A percentile compares a stretch with the other conserved stretches of the same genome.
Evolutionary conservation across 2,113 vertebrate species (phyloP).

Genomic region (Agapornis roseicollis): DNA sequence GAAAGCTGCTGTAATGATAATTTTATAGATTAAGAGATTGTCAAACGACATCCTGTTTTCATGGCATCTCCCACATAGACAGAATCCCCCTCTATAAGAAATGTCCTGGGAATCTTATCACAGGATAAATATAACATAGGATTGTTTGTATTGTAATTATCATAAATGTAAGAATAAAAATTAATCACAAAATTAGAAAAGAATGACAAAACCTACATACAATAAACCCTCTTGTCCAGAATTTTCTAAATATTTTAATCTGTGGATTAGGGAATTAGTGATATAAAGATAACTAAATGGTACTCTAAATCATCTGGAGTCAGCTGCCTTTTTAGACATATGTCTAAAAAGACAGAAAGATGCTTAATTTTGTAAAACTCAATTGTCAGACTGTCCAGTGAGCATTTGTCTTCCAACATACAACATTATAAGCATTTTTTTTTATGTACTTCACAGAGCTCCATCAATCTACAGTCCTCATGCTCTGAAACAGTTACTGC

Average conservation of each 20-base stretch:
- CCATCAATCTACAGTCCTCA: background rate
- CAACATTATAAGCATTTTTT: background rate
- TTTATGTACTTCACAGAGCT: background rate
- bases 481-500: background rate
- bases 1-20: background rate
- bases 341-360: background rate
- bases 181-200: background rate
- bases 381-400: background rate
- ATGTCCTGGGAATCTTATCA: background rate
- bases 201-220: background rate
- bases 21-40: background rate
- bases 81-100: background rate
- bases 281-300: background rate
- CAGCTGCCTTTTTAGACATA: background rate
- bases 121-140: background rate
- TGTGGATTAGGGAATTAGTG: background rate
- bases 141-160: background rate
- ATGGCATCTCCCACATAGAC: background rate
- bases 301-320: background rate
- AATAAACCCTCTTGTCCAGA: background rate
- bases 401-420: background rate
- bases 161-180: background rate
- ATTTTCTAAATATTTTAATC: background rate
- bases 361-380: background rate
- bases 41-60: background rate